These are phyloP conservation scores for Aphrocallistes beatrix DNA, from an alignment of 37 sponge, comb jelly and placozoan genomes.

Conservation along the genomic window DNA sequence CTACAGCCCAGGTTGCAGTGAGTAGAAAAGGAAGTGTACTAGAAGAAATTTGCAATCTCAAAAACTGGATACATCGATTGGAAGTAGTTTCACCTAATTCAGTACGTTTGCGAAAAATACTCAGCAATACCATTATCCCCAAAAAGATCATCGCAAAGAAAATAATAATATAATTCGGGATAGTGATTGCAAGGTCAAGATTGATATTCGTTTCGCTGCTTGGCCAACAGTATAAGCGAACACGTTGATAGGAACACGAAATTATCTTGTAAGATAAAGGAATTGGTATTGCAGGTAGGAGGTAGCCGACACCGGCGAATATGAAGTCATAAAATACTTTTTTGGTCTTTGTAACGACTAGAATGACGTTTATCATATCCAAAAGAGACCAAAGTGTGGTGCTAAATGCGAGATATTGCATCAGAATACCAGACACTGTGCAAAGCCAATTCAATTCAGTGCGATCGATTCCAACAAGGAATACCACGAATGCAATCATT, in stretches of 20 bases:
- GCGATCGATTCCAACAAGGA: not conserved
- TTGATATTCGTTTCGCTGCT: not conserved
- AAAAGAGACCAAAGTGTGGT: not conserved
- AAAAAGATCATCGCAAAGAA: not conserved
- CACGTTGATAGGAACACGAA: not conserved
- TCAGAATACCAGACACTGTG: not conserved
- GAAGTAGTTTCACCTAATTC: not conserved
- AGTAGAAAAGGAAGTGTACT: not conserved
- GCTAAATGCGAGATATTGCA: slow-evolving; percentile 14
- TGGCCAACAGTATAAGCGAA: not conserved
- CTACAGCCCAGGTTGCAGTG: not conserved
- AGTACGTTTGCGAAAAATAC: not conserved
- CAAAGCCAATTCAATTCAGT: not conserved
- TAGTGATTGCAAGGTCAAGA: not conserved
- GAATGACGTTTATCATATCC: not conserved
- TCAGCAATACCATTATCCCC: not conserved
- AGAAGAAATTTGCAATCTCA: not conserved
- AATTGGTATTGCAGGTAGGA: not conserved
- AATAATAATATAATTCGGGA: not conserved
- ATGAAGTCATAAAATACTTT: not conserved
- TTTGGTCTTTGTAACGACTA: not conserved
- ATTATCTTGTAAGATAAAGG: not conserved
- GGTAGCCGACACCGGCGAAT: not conserved
- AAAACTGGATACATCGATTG: not conserved
- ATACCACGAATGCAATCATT: slow-evolving; percentile 1